Conservation (phyloP, 2,113 vertebrate species). For the Larimichthys crocea region DNA sequence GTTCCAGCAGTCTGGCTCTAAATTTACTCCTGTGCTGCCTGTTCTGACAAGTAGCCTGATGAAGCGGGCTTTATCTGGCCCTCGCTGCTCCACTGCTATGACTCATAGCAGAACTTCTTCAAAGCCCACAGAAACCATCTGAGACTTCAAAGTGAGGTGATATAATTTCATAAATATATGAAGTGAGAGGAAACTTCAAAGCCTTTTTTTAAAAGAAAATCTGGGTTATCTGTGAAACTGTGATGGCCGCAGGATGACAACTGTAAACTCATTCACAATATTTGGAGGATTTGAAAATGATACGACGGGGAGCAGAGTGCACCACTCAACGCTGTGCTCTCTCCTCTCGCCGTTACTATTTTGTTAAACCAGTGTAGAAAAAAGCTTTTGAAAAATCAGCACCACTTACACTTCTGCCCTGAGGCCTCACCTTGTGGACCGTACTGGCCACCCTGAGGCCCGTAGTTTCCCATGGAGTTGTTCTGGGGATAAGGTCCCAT, state of each 20-base stretch:
- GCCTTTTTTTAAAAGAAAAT: constrained; percentile 9
- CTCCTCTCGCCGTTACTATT: neutral
- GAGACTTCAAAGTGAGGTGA: constrained; percentile 67
- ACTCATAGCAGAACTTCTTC: constrained; percentile 70
- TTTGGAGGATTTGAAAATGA: constrained; percentile 33
- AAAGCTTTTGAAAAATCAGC: neutral
- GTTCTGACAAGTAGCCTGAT: constrained; percentile 65
- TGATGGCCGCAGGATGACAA: constrained; percentile 33
- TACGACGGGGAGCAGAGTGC: constrained; percentile 15
- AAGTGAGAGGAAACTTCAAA: constrained; percentile 65
- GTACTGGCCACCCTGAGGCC: constrained; percentile 93
- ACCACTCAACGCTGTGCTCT: neutral
- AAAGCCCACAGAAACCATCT: constrained; percentile 63
- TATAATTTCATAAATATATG: constrained; percentile 64
- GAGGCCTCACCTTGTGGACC: constrained; percentile 92
- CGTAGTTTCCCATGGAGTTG: constrained; percentile 96
- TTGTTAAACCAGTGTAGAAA: neutral
- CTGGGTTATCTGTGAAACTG: constrained; percentile 43
- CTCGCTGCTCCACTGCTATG: constrained; percentile 37
- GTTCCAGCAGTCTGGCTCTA: constrained; percentile 51
- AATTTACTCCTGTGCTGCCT: constrained; percentile 52
- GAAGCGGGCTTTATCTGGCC: constrained; percentile 56
- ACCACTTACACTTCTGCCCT: neutral
- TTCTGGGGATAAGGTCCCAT: constrained; percentile 97
- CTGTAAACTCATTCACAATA: constrained; percentile 60